These are phyloP conservation scores for Drosophila diplacantha DNA, from an alignment of 2,888 invertebrate species.

Conservation along the genomic window DNA sequence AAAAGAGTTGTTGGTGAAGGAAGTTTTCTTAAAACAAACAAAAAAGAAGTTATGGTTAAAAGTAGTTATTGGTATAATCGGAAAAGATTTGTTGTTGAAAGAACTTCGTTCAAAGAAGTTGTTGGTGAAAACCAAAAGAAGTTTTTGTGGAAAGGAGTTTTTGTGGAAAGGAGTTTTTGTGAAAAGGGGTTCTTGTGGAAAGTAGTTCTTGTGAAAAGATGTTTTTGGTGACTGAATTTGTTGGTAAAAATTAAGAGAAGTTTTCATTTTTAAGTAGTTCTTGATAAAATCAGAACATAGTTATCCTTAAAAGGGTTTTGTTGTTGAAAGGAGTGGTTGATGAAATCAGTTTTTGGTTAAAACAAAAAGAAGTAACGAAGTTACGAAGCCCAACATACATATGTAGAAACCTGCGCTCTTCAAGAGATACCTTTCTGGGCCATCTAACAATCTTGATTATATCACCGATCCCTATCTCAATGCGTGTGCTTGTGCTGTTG, in stretches of 20 bases:
- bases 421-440: no score
- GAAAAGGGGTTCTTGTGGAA: neutral
- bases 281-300: no score
- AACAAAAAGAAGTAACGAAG: no score
- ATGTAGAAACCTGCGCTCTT: no score
- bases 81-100: neutral
- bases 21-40: neutral
- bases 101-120: neutral
- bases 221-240: neutral
- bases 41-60: neutral
- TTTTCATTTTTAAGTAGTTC: no score
- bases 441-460: neutral
- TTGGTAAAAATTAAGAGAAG: neutral
- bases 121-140: neutral
- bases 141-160: neutral
- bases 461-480: neutral
- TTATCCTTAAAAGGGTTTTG: no score
- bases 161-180: no score
- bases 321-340: neutral
- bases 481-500: conserved; percentile 44
- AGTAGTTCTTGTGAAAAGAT: no score
- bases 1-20: neutral
- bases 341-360: neutral
- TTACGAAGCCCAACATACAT: no score
- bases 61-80: neutral